These are phyloP conservation scores for Pomacea canaliculata DNA, from an alignment of 2,888 invertebrate genomes.

Conservation along the genomic window DNA sequence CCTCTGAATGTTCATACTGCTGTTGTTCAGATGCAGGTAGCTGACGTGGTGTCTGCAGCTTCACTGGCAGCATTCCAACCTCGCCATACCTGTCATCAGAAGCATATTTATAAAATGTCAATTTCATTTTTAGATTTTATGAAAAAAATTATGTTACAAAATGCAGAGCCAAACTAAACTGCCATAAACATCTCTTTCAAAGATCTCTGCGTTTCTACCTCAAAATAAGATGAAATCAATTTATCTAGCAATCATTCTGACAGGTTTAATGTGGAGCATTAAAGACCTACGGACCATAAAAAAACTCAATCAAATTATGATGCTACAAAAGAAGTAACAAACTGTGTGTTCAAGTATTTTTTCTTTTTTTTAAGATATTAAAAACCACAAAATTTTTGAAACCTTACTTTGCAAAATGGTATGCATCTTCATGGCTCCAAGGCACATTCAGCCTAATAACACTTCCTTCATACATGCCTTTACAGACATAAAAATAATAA, in stretches of 20 bases:
- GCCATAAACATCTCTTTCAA: no score
- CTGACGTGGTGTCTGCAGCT: constrained; percentile 48
- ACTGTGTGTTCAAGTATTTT: no score
- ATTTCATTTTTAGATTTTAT: background rate
- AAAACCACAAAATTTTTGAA: background rate
- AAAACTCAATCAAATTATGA: no score
- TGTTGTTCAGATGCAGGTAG: constrained; percentile 34
- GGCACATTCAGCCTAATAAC: constrained; percentile 52
- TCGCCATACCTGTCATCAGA: constrained; percentile 41
- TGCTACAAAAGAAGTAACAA: no score
- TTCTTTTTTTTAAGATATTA: no score
- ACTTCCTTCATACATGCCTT: constrained; percentile 51
- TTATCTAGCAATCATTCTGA: background rate
- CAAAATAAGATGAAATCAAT: no score
- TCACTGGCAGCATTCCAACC: constrained; percentile 45
- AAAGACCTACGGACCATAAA: background rate
- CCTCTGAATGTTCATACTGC: constrained; percentile 32
- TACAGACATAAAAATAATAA: constrained; percentile 14
- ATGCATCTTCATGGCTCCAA: constrained; percentile 54
- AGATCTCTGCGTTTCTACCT: no score
- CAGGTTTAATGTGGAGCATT: background rate
- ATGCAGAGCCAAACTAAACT: no score
- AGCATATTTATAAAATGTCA: background rate
- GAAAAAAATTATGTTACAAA: background rate
- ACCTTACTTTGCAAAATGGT: constrained; percentile 48